A percentile compares a stretch with the other conserved stretches of the same genome.
phyloP scores from a whole-genome alignment of 2,888 invertebrate species.

The Sussaba pulchella region DNA sequence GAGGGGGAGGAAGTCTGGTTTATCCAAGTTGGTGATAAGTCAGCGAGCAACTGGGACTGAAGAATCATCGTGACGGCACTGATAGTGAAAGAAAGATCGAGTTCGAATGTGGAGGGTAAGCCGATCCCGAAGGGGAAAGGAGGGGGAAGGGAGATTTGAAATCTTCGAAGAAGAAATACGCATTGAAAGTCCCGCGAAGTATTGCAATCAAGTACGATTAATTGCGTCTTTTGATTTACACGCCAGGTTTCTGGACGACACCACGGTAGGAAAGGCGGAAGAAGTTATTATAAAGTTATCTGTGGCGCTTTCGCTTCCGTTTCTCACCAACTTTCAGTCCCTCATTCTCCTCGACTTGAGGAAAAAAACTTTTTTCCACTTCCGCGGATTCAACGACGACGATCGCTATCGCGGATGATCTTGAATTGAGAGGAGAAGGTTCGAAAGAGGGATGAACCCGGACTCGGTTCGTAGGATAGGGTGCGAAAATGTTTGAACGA shows the following conservation, averaged over 20 bases:
- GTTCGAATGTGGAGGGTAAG: conserved; percentile 28
- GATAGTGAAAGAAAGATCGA: conserved; percentile 30
- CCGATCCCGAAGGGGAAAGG: background rate
- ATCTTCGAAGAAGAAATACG: conserved; percentile 48
- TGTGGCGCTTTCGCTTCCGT: conserved; percentile 55
- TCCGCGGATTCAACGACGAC: conserved; percentile 27
- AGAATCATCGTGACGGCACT: conserved; percentile 12
- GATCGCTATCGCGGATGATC: conserved; percentile 23
- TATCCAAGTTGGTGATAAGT: conserved; percentile 24
- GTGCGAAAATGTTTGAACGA: background rate
- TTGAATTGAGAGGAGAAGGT: conserved; percentile 3
- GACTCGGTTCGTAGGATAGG: background rate
- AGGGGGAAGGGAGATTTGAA: background rate
- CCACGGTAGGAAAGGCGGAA: conserved; percentile 6
- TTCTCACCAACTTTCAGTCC: conserved; percentile 32
- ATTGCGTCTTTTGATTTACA: conserved; percentile 78
- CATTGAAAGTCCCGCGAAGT: conserved; percentile 75
- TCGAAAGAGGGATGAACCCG: background rate
- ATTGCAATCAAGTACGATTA: conserved; percentile 78
- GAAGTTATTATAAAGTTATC: conserved; percentile 68
- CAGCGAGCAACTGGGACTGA: conserved; percentile 7
- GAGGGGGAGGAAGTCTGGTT: conserved; percentile 1
- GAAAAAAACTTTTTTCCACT: conserved; percentile 22
- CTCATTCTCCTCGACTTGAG: background rate
- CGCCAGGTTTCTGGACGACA: conserved; percentile 36